These are phyloP conservation scores for Bagarius yarrelli DNA, from an alignment of 2,113 vertebrate genomes.

Conservation along the genomic window DNA sequence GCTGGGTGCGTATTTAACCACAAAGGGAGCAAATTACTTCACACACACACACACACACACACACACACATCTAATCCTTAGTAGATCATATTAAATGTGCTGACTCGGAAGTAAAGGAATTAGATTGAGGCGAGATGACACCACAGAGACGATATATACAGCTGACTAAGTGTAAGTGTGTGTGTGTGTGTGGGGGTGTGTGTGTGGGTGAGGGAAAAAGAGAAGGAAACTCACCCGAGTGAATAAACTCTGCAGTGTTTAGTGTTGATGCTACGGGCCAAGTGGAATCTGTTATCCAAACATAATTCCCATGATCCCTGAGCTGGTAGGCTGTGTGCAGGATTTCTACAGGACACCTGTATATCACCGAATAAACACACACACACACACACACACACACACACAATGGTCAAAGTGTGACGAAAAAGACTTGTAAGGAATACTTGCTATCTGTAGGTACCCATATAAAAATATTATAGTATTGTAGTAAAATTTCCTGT, in stretches of 20 bases:
- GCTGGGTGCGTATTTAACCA: not conserved
- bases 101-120: conserved; percentile 16
- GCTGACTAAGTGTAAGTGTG: not conserved
- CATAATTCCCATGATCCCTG: conserved; percentile 75
- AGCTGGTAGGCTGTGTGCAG: not conserved
- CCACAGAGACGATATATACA: not conserved
- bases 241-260: conserved; percentile 82
- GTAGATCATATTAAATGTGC: conserved; percentile 11
- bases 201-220: conserved; percentile 8
- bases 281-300: conserved; percentile 77
- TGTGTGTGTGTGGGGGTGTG: not conserved
- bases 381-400: not conserved
- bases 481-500: too few species aligned
- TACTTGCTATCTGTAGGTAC: too few species aligned
- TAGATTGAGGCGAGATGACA: conserved; percentile 14
- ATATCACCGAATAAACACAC: conserved; percentile 18
- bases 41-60: not conserved
- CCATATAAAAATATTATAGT: too few species aligned
- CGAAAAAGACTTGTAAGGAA: too few species aligned
- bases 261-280: conserved; percentile 71
- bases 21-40: not conserved
- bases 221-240: conserved; percentile 69
- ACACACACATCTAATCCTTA: not conserved
- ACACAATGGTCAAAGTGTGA: too few species aligned
- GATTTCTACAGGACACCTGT: conserved; percentile 72